Evolutionary conservation across 2,113 vertebrate genomes (phyloP), one percentile per base, ranked within the genome.

Genomic region (Oxyruncus cristatus): DNA sequence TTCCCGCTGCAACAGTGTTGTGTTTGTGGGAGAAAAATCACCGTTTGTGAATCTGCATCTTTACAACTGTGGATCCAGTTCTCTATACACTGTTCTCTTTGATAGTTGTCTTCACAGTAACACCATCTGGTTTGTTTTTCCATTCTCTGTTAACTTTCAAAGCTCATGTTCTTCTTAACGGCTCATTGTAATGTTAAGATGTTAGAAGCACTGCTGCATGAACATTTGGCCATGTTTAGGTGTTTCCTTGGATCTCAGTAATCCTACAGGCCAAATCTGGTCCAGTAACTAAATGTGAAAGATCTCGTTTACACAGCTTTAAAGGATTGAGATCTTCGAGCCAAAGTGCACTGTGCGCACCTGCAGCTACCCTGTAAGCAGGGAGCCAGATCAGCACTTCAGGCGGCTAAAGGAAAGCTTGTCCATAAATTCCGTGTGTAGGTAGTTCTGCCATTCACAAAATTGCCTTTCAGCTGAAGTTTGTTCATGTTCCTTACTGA

Each of bases 71-170:
- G 6, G 42, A 12, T 74, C 55, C 59, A 53, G 50, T 32, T 77
- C 68, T 61, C 52, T 66, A 8, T 22, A 16, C 16, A 9, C 21
- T 18, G 1, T 52, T 88, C 58, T 92, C 78, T 59, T 47, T 44
- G 20, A 12, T 21, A 32, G 47, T 41, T 88, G 27, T 65, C 44
- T 65, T 91, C 67, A 35, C 72, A 49, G 1, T 37, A 72, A 35
- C 1, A 2, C 33, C 58, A 9, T 56, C 49, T 90, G 71, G 42
- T 79, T 88, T 63, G 9, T 73, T 88, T 53, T 93, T 62, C 42
- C 2, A 0, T 33, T 55, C 71, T 65, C 41, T 0, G 0, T 32
- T 18, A 14, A 12, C 33, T 70, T 76, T 35, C 4, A 3, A 32
- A 19, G 6, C 8, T 6, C 0, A 0, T 4, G 9, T 66, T 55